Conservation (phyloP, 1,140 invertebrate species). For the Diorhabda sublineata region DNA sequence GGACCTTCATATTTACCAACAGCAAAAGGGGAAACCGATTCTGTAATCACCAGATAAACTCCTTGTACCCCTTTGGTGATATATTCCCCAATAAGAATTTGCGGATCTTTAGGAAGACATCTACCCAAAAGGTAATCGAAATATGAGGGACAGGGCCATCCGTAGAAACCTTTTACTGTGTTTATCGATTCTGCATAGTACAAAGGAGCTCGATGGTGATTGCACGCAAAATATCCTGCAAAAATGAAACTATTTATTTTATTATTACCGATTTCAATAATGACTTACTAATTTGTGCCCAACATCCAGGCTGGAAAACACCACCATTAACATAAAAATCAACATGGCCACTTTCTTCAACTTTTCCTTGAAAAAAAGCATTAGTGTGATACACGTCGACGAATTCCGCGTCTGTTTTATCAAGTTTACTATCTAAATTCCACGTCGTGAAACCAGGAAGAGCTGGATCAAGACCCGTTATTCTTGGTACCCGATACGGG, state of each 20-base stretch:
- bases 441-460: conserved; percentile 60
- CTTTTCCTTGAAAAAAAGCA: conserved; percentile 60
- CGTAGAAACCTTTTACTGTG: conserved; percentile 64
- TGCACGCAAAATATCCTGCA: conserved; percentile 52
- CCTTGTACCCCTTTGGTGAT: conserved; percentile 29
- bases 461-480: conserved; percentile 66
- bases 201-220: conserved; percentile 61
- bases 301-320: conserved; percentile 62
- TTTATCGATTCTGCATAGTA: conserved; percentile 75
- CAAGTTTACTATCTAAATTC: conserved; percentile 57
- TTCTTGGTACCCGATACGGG: conserved; percentile 54
- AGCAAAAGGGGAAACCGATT: conserved; percentile 39
- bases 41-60: conserved; percentile 43
- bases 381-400: conserved; percentile 76
- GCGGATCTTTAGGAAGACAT: conserved; percentile 46
- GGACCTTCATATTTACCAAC: conserved; percentile 39
- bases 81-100: conserved; percentile 42
- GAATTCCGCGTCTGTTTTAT: conserved; percentile 63
- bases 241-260: conserved; percentile 18
- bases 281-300: conserved; percentile 40
- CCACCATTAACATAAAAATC: conserved; percentile 76
- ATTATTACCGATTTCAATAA: neutral
- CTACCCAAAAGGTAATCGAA: conserved; percentile 59
- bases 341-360: conserved; percentile 61
- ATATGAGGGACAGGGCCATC: conserved; percentile 62